Percentiles rank a stretch among this genome's conserved stretches.
These are phyloP conservation scores for Monochamus alternatus DNA, from an alignment of 2,888 invertebrate genomes.

Conservation along the genomic window DNA sequence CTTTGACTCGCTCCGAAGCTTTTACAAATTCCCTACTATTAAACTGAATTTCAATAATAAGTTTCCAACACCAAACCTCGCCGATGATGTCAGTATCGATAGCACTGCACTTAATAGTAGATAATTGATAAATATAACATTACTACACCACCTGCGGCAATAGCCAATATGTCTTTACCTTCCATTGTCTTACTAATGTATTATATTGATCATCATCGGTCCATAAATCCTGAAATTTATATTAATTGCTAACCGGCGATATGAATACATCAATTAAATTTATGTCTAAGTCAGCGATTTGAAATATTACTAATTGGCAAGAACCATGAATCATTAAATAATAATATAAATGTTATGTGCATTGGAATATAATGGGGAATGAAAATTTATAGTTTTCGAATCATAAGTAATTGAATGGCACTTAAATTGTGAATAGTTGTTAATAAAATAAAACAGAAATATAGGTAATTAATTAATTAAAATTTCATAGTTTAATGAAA, in stretches of 20 bases:
- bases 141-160: slow-evolving; percentile 12
- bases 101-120: background rate
- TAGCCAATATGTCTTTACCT: background rate
- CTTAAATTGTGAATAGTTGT: too few relatives aligned
- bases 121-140: slow-evolving; percentile 27
- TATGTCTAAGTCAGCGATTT: too few relatives aligned
- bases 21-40: slow-evolving; percentile 12
- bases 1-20: slow-evolving; percentile 8
- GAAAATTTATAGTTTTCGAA: too few relatives aligned
- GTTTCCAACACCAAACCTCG: background rate
- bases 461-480: too few relatives aligned
- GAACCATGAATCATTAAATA: too few relatives aligned
- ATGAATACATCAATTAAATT: too few relatives aligned
- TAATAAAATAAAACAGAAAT: too few relatives aligned
- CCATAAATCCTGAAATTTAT: background rate
- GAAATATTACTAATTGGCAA: too few relatives aligned
- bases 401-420: too few relatives aligned
- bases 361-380: too few relatives aligned
- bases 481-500: too few relatives aligned
- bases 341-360: too few relatives aligned
- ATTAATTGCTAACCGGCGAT: background rate
- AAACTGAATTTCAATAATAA: slow-evolving; percentile 15
- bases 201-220: background rate
- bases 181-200: background rate
- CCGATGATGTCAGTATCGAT: slow-evolving; percentile 1